Base-by-base conservation (phyloP, 2,797 vertebrate species). In the Vireo griseus region DNA sequence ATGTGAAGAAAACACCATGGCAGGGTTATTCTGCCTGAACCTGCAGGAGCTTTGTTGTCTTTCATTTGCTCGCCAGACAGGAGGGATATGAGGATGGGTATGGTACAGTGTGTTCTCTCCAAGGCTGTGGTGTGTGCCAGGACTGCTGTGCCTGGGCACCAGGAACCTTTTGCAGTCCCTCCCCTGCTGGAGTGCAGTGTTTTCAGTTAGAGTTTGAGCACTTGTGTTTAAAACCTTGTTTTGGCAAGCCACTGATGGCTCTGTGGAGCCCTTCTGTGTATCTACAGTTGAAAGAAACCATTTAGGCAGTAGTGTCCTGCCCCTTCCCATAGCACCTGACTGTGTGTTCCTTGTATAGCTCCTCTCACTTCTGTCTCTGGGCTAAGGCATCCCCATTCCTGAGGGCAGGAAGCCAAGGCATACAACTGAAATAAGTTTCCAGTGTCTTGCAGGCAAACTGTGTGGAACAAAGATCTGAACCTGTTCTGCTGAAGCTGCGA, bases 331-430 rank as follows among this genome's bases (percentile, higher is more conserved):
- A 18, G 22, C 35, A n/a, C 24, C 47, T 48, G 55, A 24, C 21
- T 33, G 51, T 10, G 1, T 2, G 2, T 67, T 72, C 31, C 33
- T 57, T 62, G 29, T 26, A 3, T 39, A 44, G 13, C 22, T 83
- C 7, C 44, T 68, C 65, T 77, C 0, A 0, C 6, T 33, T 5
- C 3, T 0, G 0, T 79, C 39, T 40, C 25, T 54, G 37, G 21
- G 52, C n/a, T 55, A 7, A 45, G 35, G 21, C 16, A 16, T 15
- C 24, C 28, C 4, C 1, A 17, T 69, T 80, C 33, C 48, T 83
- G 26, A 47, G 66, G 55, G 22, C 55, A 39, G 40, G 21, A 74
- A 58, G 33, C 77, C 73, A 63, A 72, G 81, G 44, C 42, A 62
- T 28, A 57, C 22, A 42, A 13, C 21, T 71, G 52, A 81, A 73